A percentile compares a stretch with the other conserved stretches of the same genome.
These are phyloP conservation scores for Pheosia gnoma DNA, from an alignment of 2,888 invertebrate genomes.

Conservation along the genomic window DNA sequence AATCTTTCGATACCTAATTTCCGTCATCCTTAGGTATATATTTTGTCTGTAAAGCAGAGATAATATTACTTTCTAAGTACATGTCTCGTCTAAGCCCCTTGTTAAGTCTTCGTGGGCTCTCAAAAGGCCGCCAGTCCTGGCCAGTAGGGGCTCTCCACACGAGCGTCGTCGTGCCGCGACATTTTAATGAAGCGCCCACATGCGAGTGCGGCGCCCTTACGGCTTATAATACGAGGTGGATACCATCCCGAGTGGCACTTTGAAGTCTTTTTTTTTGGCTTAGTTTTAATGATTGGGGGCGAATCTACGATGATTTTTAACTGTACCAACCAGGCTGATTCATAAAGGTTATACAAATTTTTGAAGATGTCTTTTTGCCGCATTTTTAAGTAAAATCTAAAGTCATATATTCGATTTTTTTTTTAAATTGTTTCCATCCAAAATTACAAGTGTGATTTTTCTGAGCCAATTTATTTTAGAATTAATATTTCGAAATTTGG, in stretches of 20 bases:
- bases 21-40: background rate
- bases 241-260: background rate
- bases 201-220: constrained; percentile 40
- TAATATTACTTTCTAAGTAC: background rate
- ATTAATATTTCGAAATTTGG: too few species aligned
- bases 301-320: too few species aligned
- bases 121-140: constrained; percentile 53
- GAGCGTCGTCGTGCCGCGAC: constrained; percentile 61
- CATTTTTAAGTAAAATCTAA: too few species aligned
- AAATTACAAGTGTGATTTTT: too few species aligned
- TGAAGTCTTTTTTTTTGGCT: background rate
- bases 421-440: too few species aligned
- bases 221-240: constrained; percentile 11
- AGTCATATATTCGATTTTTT: too few species aligned
- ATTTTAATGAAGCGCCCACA: constrained; percentile 63
- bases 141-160: constrained; percentile 56
- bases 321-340: too few species aligned
- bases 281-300: background rate
- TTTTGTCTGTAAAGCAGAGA: background rate
- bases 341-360: too few species aligned
- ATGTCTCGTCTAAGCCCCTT: constrained; percentile 16
- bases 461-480: too few species aligned
- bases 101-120: constrained; percentile 23
- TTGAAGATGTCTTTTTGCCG: too few species aligned
- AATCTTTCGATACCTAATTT: too few species aligned